These are phyloP conservation scores for Zoanthus solanderi DNA, from an alignment of 92 coral and sea anemone species.

Conservation along the genomic window DNA sequence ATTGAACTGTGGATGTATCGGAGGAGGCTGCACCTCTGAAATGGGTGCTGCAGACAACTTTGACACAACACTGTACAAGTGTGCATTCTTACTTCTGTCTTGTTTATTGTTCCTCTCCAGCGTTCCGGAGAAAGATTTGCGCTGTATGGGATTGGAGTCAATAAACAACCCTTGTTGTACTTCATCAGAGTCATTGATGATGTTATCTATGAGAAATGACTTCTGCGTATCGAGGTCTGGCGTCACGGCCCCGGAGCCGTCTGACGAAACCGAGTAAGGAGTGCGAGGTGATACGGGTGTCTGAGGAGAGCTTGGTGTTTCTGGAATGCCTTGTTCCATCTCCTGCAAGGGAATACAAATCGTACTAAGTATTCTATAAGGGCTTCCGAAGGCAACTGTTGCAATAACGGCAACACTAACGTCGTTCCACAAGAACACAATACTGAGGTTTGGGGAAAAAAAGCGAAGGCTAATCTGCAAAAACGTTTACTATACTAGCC, in stretches of 20 bases:
- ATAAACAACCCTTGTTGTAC: slow-evolving; percentile 58
- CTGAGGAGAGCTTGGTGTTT: slow-evolving; percentile 14
- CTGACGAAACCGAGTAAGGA: slow-evolving; percentile 59
- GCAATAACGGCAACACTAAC: too few species aligned
- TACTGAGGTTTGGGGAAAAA: too few species aligned
- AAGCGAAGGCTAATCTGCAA: too few species aligned
- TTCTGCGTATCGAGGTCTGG: slow-evolving; percentile 78
- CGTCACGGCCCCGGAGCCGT: slow-evolving; percentile 64
- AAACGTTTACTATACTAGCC: too few species aligned
- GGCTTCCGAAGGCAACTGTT: not conserved
- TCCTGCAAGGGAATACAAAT: slow-evolving; percentile 12
- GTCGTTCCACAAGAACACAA: too few species aligned
- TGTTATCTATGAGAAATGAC: slow-evolving; percentile 77
- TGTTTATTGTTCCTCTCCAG: slow-evolving; percentile 5
- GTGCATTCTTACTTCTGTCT: not conserved
- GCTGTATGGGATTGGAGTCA: slow-evolving; percentile 65
- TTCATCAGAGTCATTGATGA: slow-evolving; percentile 64
- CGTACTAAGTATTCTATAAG: not conserved
- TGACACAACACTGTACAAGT: slow-evolving; percentile 19
- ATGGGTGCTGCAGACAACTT: slow-evolving; percentile 4
- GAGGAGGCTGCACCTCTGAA: not conserved
- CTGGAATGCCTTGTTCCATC: slow-evolving; percentile 6
- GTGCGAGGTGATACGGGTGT: slow-evolving; percentile 84
- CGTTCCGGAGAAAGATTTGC: slow-evolving; percentile 62
- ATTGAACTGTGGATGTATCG: not conserved